Conservation (phyloP, 2,888 invertebrate genomes). For the Pyrocoelia pectoralis region DNA sequence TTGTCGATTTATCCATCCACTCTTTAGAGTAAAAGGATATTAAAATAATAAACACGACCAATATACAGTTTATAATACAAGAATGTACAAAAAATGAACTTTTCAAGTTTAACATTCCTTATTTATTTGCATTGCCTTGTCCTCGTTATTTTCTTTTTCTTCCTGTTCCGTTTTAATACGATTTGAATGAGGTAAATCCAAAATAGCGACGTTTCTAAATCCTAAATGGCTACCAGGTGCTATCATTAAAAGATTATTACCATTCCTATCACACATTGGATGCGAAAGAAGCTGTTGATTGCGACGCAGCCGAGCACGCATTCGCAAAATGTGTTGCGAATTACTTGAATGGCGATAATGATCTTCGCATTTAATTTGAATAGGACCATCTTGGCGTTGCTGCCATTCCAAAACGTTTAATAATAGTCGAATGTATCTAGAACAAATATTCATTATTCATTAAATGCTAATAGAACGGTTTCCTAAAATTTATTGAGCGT, state of each 20-base stretch:
- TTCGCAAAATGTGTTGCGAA: conserved; percentile 44
- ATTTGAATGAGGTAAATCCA: conserved; percentile 41
- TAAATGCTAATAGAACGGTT: no score
- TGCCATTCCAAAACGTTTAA: conserved; percentile 92
- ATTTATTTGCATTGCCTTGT: conserved; percentile 26
- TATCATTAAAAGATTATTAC: conserved; percentile 74
- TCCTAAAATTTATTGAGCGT: no score
- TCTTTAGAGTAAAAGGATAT: not conserved
- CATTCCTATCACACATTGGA: conserved; percentile 66
- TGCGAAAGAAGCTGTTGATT: conserved; percentile 49
- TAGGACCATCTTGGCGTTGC: conserved; percentile 60
- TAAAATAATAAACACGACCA: no score
- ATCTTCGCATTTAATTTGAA: conserved; percentile 64
- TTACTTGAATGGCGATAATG: conserved; percentile 48
- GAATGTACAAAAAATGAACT: not conserved
- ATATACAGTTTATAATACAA: no score
- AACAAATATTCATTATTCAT: conserved; percentile 23
- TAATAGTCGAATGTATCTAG: conserved; percentile 85
- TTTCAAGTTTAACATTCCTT: conserved; percentile 18
- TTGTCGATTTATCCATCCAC: not conserved
- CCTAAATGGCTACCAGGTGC: conserved; percentile 63
- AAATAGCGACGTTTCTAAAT: conserved; percentile 46
- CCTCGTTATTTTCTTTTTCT: conserved; percentile 50
- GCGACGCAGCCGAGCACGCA: conserved; percentile 53
- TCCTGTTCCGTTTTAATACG: conserved; percentile 50